Base-by-base conservation (phyloP, 2,888 invertebrate species). In the Acheta domesticus region DNA sequence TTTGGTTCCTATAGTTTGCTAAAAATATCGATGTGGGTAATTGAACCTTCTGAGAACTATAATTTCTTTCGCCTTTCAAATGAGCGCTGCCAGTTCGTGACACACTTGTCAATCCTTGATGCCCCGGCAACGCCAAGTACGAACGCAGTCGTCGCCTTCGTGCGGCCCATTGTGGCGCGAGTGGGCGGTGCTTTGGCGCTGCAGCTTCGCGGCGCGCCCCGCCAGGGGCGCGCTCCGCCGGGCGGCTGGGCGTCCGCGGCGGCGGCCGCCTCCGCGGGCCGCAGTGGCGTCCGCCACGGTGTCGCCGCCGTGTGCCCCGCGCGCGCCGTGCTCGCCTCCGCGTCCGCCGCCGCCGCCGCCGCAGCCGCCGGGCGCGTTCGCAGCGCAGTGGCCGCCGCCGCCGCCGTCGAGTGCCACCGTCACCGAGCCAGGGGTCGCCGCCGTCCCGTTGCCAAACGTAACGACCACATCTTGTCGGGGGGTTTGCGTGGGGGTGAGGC, bases 301-400 rank as follows among this genome's bases (percentile, higher is more conserved):
- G 85, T 84, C 84, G 85, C 86, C 86, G 86, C 86, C 86, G 86
- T 86, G 86, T 86, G 86, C 85, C 86, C 86, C 86, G 86, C 86
- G 85, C 86, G 86, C 84, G 84, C 85, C 83, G 80, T 83, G 82
- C 79, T 83, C 83, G 83, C 83, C 84, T 82, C 82, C 83, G 81
- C 85, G 84, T 84, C 84, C 83, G 82, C 84, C 84, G 83, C 83
- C 84, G 36, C 77, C 78, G 82, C 80, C 77, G 75, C 83, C 86
- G 82, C 85, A 86, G 83, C 84, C 74, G 21, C 82, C 85, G 85
- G 81, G 85, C 86, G 83, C 84, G 73, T 78, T 82, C 84, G 85
- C 79, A n/a, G 81, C 84, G 79, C 80, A 49, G 84, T 84, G 74
- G 84, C 86, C 83, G 86, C 86, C 80, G 85, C 87, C 82, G 86